A percentile compares a stretch with the other conserved stretches of the same genome.
phyloP scores from a whole-genome alignment of 2,113 vertebrate species.

The Dermatemys mawii region DNA sequence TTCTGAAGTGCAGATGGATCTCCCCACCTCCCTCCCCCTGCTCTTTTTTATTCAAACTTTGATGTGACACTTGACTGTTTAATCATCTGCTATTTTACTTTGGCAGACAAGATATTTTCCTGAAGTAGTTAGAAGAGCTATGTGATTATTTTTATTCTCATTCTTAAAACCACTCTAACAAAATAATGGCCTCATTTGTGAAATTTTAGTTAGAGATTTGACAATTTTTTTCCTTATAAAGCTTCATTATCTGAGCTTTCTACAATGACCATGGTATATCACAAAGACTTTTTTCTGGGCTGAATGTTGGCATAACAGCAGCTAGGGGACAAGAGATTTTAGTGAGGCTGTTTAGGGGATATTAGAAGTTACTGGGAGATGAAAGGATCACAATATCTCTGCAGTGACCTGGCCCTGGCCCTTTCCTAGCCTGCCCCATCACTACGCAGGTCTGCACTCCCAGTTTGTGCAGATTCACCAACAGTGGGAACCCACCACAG shows the following conservation, averaged over 20 bases:
- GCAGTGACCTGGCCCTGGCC: background rate
- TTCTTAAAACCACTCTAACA: background rate
- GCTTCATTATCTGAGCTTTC: background rate
- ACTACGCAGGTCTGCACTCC: background rate
- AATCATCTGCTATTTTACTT: slow-evolving; percentile 2
- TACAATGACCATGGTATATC: background rate
- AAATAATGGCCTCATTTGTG: background rate
- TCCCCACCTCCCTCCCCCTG: background rate
- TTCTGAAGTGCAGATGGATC: background rate
- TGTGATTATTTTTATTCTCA: background rate
- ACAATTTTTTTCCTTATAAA: background rate
- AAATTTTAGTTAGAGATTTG: background rate
- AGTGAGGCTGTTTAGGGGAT: background rate
- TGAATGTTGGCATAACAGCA: background rate
- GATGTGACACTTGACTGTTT: background rate
- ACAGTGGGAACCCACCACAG: background rate
- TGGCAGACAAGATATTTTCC: background rate
- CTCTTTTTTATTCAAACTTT: background rate
- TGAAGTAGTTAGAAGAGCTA: background rate
- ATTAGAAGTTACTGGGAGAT: background rate
- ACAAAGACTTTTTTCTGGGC: background rate
- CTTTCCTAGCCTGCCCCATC: background rate
- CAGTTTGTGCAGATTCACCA: background rate
- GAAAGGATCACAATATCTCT: rapidly evolving
- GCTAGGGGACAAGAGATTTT: background rate